Evolutionary conservation across 2,888 invertebrate genomes (phyloP), one percentile per base, ranked within the genome.

Genomic region (Synergus gifuensis): DNA sequence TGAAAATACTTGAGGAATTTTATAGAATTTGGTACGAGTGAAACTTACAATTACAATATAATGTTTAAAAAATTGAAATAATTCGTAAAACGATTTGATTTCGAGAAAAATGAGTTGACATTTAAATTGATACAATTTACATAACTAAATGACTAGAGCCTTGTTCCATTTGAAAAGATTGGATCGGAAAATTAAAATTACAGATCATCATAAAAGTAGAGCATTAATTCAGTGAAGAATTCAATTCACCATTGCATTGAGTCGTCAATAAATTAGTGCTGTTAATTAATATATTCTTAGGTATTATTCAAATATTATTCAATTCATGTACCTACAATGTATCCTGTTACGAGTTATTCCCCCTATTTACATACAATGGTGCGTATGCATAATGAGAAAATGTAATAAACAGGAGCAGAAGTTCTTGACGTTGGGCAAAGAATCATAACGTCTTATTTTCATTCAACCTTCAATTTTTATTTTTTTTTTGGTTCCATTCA

Each of bases 241-340:
- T 62, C 4, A 12, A 62, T 62, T 62, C 9, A 18, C 58, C 9
- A 58, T 58, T 14, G 28, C 18, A 58, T 58, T 14, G 28, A 49
- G 9, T 49, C 49, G 28, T n/a, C 49, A 49, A 49, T 28, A 36
- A 9, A 28, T 8, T 16, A 9, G n/a, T 16, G 16, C 49, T 69
- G 69, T 28, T 69, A 69, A 69, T 69, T 69, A 69, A 69, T 69
- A 36, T 69, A 49, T 49, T 49, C 9, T 67, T 49, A 28, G 49
- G 49, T 16, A 69, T 69, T 69, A 69, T 69, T 69, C 28, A 69
- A 69, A 69, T 22, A 69, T 69, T 69, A 49, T 69, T 69, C n/a
- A 49, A 69, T 9, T 14, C 46, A 16, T 69, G 46, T 69, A n/a
- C 49, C 9, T n/a, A 69, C 69, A 69, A 28, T 69, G 28, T 69